Conservation (phyloP, 1,140 invertebrate species). For the Bombus superbus region DNA sequence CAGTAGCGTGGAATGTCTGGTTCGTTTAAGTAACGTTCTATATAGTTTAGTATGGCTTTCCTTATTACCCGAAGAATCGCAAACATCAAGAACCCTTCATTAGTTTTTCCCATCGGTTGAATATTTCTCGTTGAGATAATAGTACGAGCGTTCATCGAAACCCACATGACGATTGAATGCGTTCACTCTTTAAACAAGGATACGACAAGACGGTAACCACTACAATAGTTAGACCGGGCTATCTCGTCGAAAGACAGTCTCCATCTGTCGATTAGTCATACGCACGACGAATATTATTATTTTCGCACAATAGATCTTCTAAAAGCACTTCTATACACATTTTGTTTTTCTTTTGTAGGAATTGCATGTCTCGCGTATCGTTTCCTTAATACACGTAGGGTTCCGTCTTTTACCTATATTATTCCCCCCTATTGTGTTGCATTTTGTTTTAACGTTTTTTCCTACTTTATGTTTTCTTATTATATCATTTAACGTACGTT, state of each 20-base stretch:
- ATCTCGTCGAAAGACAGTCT: conserved; percentile 58
- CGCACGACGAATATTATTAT: conserved; percentile 49
- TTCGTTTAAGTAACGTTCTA: conserved; percentile 29
- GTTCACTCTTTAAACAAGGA: conserved; percentile 29
- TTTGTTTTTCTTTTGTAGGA: conserved; percentile 43
- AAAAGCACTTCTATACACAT: conserved; percentile 38
- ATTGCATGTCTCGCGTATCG: conserved; percentile 44
- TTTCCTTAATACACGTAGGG: conserved; percentile 34
- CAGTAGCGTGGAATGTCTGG: conserved; percentile 32
- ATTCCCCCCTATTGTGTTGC: conserved; percentile 25
- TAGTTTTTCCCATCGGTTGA: neutral
- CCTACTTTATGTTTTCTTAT: neutral
- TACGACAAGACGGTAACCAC: conserved; percentile 45
- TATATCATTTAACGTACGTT: neutral
- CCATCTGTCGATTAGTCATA: conserved; percentile 56
- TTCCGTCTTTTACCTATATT: conserved; percentile 17
- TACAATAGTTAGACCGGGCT: conserved; percentile 64
- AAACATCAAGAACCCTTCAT: neutral
- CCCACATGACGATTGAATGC: conserved; percentile 22
- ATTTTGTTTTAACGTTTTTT: conserved; percentile 5
- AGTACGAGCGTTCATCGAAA: conserved; percentile 17
- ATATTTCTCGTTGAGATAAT: neutral
- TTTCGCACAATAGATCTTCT: conserved; percentile 46
- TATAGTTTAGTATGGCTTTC: neutral
- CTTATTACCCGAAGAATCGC: neutral